Base-by-base conservation (phyloP, 2,888 invertebrate genomes). In the Drosophila nr. perissopoda region DNA sequence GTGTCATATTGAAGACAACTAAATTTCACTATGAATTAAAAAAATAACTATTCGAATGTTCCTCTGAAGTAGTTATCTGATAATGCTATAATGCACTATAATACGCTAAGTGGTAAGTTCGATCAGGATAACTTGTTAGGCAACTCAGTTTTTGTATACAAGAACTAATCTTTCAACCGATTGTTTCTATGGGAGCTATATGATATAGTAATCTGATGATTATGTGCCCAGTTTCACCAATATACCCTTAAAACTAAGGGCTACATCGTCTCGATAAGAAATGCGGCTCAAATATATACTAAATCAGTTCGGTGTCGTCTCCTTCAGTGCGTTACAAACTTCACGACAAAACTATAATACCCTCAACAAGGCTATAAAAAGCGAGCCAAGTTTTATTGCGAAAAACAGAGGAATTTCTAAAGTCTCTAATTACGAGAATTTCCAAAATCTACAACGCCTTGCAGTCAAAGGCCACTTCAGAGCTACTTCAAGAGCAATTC, bases 401-500 rank as follows among this genome's bases (percentile, higher is more conserved):
- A 36, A 54, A 36, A 36, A 5, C 2, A 40, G 10, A 16, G 29
- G 8, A n/a, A 29, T 56, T 29, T 6, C 6, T 11, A 57, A 42
- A 3, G 40, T 21, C 29, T 38, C 16, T 56, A 38, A 38, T 56
- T 56, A 27, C 34, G 13, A 48, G 27, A 18, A 48, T 33, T 33
- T 34, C 18, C 1, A 48, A 59, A 16, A 33, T 40, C 27, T 38
- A 8, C 29, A 57, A 42, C 25, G 13, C 48, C 36, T 31, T 62
- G 52, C 51, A 31, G 34, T 10, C n/a, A 57, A 58, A 31, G 18
- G 33, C 27, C 31, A 49, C 33, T 53, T 16, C 2, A 34, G 40
- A 51, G 29, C 42, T 27, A 21, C 40, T 65, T 48, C 48, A 16
- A 34, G n/a, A n/a, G 57, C n/a, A 27, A 49, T 38, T 33, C 4